Conservation (phyloP, 2,888 invertebrate genomes). For the Oxycera nigricornis region DNA sequence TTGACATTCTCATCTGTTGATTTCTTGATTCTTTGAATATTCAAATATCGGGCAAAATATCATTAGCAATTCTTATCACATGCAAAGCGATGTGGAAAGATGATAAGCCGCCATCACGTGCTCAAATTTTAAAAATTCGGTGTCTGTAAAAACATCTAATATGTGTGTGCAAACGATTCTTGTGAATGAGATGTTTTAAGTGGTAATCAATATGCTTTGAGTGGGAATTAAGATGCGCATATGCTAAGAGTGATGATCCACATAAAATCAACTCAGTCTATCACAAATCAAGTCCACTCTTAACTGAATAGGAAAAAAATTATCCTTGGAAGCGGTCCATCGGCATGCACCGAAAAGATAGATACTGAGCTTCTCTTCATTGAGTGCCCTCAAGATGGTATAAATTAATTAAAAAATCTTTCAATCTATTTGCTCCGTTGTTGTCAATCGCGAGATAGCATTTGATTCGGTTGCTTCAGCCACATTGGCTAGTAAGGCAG, state of each 20-base stretch:
- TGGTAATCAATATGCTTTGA: too few species aligned
- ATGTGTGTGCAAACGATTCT: too few species aligned
- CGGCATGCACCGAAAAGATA: not conserved
- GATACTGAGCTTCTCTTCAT: not conserved
- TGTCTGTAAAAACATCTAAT: too few species aligned
- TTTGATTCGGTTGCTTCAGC: not conserved
- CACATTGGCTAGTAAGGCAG: not conserved
- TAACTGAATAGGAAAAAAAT: too few species aligned
- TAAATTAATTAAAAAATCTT: constrained; percentile 12
- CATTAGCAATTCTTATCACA: not conserved
- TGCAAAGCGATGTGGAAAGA: not conserved
- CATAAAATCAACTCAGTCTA: too few species aligned
- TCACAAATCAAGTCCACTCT: too few species aligned
- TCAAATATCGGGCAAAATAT: not conserved
- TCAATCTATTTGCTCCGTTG: constrained; percentile 13
- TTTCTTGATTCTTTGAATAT: not conserved
- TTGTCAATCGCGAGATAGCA: constrained; percentile 1
- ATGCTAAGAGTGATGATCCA: too few species aligned
- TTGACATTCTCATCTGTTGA: not conserved
- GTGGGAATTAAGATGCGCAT: too few species aligned
- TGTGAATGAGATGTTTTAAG: too few species aligned
- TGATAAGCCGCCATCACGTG: not conserved
- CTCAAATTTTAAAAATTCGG: not conserved
- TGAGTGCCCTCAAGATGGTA: constrained; percentile 5
- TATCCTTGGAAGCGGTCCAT: too few species aligned